Percentiles rank a stretch among this genome's conserved stretches.
Conservation (phyloP, 2,113 vertebrate genomes). For the Gavialis gangeticus region DNA sequence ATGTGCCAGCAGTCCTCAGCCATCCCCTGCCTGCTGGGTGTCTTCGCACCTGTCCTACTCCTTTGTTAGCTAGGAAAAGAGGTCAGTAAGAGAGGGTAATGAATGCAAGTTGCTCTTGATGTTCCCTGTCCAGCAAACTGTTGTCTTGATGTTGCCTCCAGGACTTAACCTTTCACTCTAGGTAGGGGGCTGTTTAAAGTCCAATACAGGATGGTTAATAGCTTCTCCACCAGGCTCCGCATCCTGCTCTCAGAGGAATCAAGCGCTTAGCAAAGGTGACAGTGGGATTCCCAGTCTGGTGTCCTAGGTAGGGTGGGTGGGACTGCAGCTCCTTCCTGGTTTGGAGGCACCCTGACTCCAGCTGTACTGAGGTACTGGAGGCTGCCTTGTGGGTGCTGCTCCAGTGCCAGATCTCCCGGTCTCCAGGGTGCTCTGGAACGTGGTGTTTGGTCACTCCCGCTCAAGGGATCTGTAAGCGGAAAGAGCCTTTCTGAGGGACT, state of each 20-base stretch:
- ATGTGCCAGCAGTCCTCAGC: accelerated
- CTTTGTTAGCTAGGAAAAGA: accelerated
- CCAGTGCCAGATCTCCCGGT: not conserved
- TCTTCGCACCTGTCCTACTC: not conserved
- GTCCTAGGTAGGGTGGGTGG: not conserved
- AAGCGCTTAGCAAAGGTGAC: not conserved
- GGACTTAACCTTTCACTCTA: not conserved
- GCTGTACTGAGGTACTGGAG: not conserved
- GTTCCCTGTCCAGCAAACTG: not conserved
- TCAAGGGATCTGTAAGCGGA: too few relatives aligned
- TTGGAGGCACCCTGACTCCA: not conserved
- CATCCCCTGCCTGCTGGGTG: not conserved
- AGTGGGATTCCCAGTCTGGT: not conserved
- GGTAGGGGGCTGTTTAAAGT: accelerated
- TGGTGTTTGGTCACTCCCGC: not conserved
- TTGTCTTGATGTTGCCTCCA: not conserved
- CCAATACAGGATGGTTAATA: accelerated
- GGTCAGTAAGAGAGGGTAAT: not conserved
- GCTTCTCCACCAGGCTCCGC: not conserved
- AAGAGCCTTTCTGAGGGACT: not conserved
- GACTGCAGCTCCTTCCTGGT: not conserved
- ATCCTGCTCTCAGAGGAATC: accelerated
- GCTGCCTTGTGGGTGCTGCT: not conserved
- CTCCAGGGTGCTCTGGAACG: not conserved
- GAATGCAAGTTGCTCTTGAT: accelerated